Conservation (phyloP, 2,888 invertebrate species). For the Tineola bisselliella region DNA sequence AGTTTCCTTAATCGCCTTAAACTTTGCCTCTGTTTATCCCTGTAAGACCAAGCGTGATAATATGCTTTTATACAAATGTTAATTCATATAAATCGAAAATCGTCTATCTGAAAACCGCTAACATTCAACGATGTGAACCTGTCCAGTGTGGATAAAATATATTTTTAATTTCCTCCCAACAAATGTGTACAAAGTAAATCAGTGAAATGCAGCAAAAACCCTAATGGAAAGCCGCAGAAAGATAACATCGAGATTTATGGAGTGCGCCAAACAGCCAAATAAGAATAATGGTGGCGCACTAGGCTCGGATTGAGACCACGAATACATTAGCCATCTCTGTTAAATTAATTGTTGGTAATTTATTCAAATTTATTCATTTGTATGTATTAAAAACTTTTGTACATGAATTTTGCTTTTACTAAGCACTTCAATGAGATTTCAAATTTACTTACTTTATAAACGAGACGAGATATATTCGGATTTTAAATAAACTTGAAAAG, state of each 20-base stretch:
- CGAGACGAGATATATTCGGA: too few species aligned
- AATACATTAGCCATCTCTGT: constrained; percentile 3
- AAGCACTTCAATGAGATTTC: too few species aligned
- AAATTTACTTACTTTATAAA: too few species aligned
- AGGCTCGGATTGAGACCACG: constrained; percentile 1
- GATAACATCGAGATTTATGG: constrained; percentile 34
- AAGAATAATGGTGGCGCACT: constrained; percentile 19
- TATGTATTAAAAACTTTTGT: too few species aligned
- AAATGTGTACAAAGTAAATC: constrained; percentile 1
- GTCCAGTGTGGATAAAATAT: background rate
- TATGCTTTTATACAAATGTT: too few species aligned
- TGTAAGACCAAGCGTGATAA: too few species aligned
- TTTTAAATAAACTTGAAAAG: too few species aligned
- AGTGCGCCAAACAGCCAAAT: constrained; percentile 26
- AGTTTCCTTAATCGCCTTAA: too few species aligned
- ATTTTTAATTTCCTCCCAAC: constrained; percentile 3
- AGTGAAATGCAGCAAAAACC: constrained; percentile 10
- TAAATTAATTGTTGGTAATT: background rate
- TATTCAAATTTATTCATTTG: background rate
- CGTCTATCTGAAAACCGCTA: background rate
- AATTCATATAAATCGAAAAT: too few species aligned
- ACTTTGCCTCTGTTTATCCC: too few species aligned
- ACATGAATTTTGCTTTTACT: too few species aligned
- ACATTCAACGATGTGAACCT: background rate
- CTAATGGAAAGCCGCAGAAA: constrained; percentile 25